phyloP scores from a whole-genome alignment of 1,140 invertebrate species.

The Anthonomus grandis region DNA sequence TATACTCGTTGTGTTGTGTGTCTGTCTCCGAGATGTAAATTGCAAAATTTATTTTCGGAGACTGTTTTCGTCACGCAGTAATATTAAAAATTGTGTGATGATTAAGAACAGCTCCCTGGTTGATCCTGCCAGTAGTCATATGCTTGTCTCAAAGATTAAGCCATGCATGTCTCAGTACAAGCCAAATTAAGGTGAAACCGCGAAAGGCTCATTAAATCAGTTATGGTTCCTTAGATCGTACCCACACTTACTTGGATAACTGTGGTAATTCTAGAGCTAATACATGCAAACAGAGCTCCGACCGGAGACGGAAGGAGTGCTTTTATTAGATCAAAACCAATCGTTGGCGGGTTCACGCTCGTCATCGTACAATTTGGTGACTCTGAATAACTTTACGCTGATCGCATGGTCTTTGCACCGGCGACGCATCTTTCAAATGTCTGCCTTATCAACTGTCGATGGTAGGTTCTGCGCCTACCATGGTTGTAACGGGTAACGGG shows the following conservation, averaged over 20 bases:
- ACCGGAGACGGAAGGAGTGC: constrained; percentile 65
- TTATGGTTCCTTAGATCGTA: constrained; percentile 67
- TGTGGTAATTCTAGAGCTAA: constrained; percentile 85
- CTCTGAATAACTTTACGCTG: constrained; percentile 75
- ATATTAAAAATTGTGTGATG: too few species aligned
- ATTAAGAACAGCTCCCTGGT: constrained; percentile 51
- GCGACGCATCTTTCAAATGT: constrained; percentile 81
- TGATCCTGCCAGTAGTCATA: constrained; percentile 74
- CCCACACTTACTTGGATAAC: constrained; percentile 78
- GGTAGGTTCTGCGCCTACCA: constrained; percentile 72
- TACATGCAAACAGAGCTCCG: constrained; percentile 70
- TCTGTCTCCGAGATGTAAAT: too few species aligned
- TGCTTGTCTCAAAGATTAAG: constrained; percentile 78
- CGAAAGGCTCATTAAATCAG: constrained; percentile 69
- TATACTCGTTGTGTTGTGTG: too few species aligned
- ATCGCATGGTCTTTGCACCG: constrained; percentile 73
- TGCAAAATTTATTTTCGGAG: too few species aligned
- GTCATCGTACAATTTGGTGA: constrained; percentile 63
- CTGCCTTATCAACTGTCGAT: constrained; percentile 84
- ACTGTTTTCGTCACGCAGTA: too few species aligned
- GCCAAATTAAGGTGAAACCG: constrained; percentile 59
- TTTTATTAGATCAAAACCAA: constrained; percentile 74
- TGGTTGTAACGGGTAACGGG: constrained; percentile 64
- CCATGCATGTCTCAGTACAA: constrained; percentile 75
- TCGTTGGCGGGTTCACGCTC: constrained; percentile 42